These are phyloP conservation scores for Sitobion miscanthi DNA, from an alignment of 1,140 invertebrate species.

Conservation along the genomic window DNA sequence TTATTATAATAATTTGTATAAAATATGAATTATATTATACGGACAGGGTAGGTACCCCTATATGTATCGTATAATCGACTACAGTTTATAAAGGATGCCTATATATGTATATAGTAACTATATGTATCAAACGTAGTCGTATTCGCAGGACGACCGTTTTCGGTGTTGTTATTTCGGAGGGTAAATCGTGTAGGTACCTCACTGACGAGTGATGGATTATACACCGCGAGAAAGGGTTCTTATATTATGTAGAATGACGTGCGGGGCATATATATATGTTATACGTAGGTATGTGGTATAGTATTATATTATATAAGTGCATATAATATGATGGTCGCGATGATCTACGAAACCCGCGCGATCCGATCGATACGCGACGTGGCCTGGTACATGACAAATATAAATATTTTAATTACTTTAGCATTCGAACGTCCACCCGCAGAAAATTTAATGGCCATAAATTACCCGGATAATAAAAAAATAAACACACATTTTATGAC, in stretches of 20 bases:
- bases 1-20: not conserved
- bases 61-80: not conserved
- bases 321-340: not conserved
- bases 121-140: not conserved
- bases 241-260: not conserved
- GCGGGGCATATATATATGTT: too few species aligned
- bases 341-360: not conserved
- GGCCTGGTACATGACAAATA: not conserved
- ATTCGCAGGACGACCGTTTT: not conserved
- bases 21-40: not conserved
- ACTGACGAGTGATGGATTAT: not conserved
- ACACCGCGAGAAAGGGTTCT: not conserved
- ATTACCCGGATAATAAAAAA: slow-evolving; percentile 8
- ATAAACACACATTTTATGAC: not conserved
- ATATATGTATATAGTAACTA: not conserved
- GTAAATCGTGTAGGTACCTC: not conserved
- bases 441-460: not conserved
- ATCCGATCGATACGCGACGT: not conserved
- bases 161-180: not conserved
- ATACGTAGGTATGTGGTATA: too few species aligned
- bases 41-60: too few species aligned
- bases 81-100: not conserved
- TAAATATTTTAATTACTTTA: not conserved
- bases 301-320: not conserved
- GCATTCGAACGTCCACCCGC: not conserved